These are phyloP conservation scores for Sylvia atricapilla DNA, from an alignment of 2,113 vertebrate species.

Conservation along the genomic window DNA sequence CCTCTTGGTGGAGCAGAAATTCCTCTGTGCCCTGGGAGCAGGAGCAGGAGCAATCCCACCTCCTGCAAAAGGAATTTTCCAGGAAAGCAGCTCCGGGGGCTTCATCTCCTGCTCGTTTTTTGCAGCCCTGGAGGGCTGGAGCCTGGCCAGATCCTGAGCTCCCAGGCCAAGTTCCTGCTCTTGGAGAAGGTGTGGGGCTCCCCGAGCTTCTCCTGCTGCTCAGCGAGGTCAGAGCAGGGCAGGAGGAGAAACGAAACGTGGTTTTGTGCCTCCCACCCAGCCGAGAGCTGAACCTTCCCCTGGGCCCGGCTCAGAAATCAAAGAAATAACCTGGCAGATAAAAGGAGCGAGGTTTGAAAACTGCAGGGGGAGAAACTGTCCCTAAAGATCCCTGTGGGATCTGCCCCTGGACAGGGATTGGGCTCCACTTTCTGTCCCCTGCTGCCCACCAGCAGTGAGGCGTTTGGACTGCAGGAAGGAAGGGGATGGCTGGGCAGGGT, in stretches of 20 bases:
- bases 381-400: background rate
- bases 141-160: background rate
- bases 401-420: background rate
- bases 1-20: rapidly evolving
- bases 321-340: conserved; percentile 33
- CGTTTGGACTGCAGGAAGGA: background rate
- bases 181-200: background rate
- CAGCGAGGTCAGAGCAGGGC: background rate
- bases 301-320: conserved; percentile 56
- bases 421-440: too few species aligned
- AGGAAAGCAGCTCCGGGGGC: too few species aligned
- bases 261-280: conserved; percentile 13
- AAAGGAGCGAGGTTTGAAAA: background rate
- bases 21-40: rapidly evolving
- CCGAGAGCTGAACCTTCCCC: conserved; percentile 51
- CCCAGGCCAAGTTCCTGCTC: rapidly evolving
- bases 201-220: background rate
- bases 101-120: background rate
- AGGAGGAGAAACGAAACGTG: background rate
- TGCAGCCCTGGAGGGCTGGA: background rate
- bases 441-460: rapidly evolving
- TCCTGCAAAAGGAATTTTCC: background rate
- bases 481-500: background rate
- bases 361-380: background rate
- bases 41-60: background rate